Base-by-base conservation (phyloP, 2,113 vertebrate genomes). In the Apteryx owenii region DNA sequence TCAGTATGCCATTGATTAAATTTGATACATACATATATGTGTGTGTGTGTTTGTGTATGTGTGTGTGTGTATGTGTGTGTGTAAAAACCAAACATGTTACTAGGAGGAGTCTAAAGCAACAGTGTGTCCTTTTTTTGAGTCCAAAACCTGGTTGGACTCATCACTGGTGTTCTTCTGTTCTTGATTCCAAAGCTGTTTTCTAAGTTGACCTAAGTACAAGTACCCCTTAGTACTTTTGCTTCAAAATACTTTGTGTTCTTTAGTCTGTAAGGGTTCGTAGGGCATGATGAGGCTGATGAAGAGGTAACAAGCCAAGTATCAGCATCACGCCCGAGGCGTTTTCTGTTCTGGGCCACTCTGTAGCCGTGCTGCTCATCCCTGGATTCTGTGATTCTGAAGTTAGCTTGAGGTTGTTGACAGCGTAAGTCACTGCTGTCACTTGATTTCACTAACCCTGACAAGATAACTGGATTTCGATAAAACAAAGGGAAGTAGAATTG, bases 401-500 rank as follows among this genome's bases (percentile, higher is more conserved):
- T 48, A n/a, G 23, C 22, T 62, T 26, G 85, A 65, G 62, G n/a
- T 46, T 66, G 29, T 53, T 85, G 62, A 46, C 38, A 77, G 62
- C 3, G 1, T 54, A 68, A 83, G 9, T 56, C 68, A n/a, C 13
- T 88, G 66, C 36, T 88, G 5, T 73, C 80, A n/a, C 53, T 81
- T 50, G 31, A 29, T 44, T 78, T 68, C 68, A 66, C n/a, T 58
- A 76, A 18, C 60, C 85, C 70, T 88, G 62, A 72, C 64, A 38
- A 18, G 68, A 90, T 77, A 80, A 16, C 5, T 38, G 38, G 50
- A 53, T 75, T 90, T 77, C 38, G 48, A 26, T 75, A 81, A 80
- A 90, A 46, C 36, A 40, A 56, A 91, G 65, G 29, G 44, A 77
- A 81, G 91, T 54, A 94, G 68, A 92, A 12, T 58, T 76, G 46